Evolutionary conservation across 2,797 vertebrate species (phyloP).

Genomic region (Gadopsis marmoratus): DNA sequence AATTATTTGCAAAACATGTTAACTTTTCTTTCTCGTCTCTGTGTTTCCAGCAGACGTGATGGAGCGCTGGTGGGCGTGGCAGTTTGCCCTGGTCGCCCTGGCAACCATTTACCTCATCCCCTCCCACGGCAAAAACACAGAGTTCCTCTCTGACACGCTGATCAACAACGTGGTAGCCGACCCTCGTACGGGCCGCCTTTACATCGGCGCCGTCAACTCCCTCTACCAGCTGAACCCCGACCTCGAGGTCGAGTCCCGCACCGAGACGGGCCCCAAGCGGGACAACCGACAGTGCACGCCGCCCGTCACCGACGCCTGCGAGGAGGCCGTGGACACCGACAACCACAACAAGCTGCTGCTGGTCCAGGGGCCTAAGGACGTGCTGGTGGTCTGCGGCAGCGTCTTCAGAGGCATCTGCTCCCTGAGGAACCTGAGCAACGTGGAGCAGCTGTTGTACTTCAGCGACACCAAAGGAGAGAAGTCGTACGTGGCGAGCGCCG

Average conservation of each 20-base stretch:
- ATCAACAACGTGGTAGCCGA: slow-evolving; percentile 85
- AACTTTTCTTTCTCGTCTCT: neutral
- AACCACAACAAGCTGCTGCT: slow-evolving; percentile 95
- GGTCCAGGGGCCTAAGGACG: slow-evolving; percentile 79
- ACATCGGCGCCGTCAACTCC: slow-evolving; percentile 91
- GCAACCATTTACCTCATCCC: slow-evolving; percentile 50
- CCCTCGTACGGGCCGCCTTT: slow-evolving; percentile 86
- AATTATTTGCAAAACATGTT: too few species aligned
- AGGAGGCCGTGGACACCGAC: slow-evolving; percentile 82
- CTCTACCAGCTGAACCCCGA: slow-evolving; percentile 88
- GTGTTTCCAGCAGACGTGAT: slow-evolving; percentile 68
- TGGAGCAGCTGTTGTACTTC: slow-evolving; percentile 86
- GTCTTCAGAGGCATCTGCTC: slow-evolving; percentile 95
- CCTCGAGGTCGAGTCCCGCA: slow-evolving; percentile 74
- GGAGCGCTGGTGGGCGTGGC: slow-evolving; percentile 71
- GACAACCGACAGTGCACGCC: slow-evolving; percentile 93
- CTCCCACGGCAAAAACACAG: slow-evolving; percentile 6
- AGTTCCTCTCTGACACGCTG: slow-evolving; percentile 63
- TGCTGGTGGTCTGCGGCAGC: slow-evolving; percentile 92
- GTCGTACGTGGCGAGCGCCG: slow-evolving; percentile 94
- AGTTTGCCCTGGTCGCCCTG: slow-evolving; percentile 58
- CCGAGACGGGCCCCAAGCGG: slow-evolving; percentile 85
- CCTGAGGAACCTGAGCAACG: slow-evolving; percentile 86
- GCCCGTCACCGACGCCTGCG: slow-evolving; percentile 87
- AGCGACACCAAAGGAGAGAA: slow-evolving; percentile 93